phyloP scores from a whole-genome alignment of 1,140 invertebrate species.

The Cherax destructor region DNA sequence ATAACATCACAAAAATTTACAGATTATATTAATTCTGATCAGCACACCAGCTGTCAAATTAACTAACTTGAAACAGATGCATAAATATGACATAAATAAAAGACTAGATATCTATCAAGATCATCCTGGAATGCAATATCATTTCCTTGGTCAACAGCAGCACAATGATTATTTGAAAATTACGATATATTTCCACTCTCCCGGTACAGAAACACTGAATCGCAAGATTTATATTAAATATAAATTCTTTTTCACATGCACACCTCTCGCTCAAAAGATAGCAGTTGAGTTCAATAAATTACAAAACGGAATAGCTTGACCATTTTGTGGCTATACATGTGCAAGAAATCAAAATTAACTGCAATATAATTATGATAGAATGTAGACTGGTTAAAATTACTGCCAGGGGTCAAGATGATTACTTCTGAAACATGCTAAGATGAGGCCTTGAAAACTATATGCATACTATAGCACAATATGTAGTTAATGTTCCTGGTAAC shows the following conservation, averaged over 20 bases:
- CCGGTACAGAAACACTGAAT: constrained; percentile 39
- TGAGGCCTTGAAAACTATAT: constrained; percentile 40
- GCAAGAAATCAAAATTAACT: constrained; percentile 33
- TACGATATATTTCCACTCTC: neutral
- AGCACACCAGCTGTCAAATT: neutral
- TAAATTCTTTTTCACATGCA: constrained; percentile 19
- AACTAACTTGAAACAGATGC: constrained; percentile 6
- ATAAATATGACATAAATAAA: constrained; percentile 30
- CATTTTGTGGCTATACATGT: constrained; percentile 45
- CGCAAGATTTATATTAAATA: constrained; percentile 15
- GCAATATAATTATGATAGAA: constrained; percentile 27
- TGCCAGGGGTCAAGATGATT: constrained; percentile 18
- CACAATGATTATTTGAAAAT: constrained; percentile 1
- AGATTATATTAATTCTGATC: neutral
- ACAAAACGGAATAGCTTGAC: constrained; percentile 10
- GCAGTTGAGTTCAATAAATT: constrained; percentile 7
- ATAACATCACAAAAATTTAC: neutral
- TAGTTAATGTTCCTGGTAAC: constrained; percentile 38
- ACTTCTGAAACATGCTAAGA: constrained; percentile 40
- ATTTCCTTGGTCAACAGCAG: constrained; percentile 20
- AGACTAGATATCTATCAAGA: constrained; percentile 51
- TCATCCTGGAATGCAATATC: constrained; percentile 47
- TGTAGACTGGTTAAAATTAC: constrained; percentile 15
- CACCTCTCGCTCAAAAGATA: constrained; percentile 1
- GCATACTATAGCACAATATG: constrained; percentile 48